Evolutionary conservation across 2,888 invertebrate species (phyloP).

Genomic region (Neocrepidodera transversa): DNA sequence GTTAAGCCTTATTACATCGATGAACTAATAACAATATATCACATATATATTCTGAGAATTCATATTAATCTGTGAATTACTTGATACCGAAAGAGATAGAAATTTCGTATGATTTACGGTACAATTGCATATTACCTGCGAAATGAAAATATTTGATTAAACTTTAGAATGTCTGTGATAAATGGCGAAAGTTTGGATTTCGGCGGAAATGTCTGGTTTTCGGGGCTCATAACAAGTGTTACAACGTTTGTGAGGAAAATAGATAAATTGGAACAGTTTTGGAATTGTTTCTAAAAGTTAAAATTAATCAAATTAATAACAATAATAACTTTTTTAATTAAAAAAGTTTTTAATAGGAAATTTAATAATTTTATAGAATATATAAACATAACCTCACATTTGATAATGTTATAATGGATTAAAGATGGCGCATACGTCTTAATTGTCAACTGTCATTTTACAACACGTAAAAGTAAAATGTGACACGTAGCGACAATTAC

Average conservation of each 20-base stretch:
- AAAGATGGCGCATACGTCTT: too few relatives aligned
- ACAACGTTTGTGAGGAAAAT: background rate
- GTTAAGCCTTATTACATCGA: background rate
- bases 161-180: slow-evolving; percentile 1
- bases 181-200: background rate
- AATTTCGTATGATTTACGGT: slow-evolving; percentile 5
- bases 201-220: background rate
- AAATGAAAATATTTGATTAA: slow-evolving; percentile 9
- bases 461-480: too few relatives aligned
- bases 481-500: too few relatives aligned
- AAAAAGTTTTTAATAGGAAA: too few relatives aligned
- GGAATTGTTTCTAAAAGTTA: background rate
- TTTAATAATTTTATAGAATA: too few relatives aligned
- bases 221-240: background rate
- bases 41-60: background rate
- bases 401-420: too few relatives aligned
- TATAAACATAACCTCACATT: too few relatives aligned
- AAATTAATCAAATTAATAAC: too few relatives aligned
- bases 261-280: background rate
- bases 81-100: slow-evolving; percentile 1
- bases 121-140: background rate
- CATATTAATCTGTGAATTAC: slow-evolving; percentile 18
- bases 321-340: too few relatives aligned
- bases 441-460: too few relatives aligned
- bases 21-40: slow-evolving; percentile 14